Evolutionary conservation across 2,888 invertebrate genomes (phyloP).

Genomic region (Rhyacophila evoluta): DNA sequence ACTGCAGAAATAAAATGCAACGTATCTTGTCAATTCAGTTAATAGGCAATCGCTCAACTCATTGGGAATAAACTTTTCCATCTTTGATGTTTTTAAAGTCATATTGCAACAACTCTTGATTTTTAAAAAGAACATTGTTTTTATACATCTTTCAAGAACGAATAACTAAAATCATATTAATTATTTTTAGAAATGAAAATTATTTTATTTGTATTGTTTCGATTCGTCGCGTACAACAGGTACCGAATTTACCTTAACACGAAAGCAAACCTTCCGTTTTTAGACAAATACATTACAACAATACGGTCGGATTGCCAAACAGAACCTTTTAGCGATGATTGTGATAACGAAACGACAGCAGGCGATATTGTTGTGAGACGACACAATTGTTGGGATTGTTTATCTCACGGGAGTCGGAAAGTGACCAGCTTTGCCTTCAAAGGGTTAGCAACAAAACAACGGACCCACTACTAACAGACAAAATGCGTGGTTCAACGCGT

Average conservation of each 20-base stretch:
- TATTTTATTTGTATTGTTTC: constrained; percentile 2
- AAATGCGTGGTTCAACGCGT: constrained; percentile 24
- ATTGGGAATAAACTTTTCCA: too few species aligned
- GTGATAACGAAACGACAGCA: constrained; percentile 26
- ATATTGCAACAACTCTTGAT: too few species aligned
- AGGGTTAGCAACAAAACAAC: constrained; percentile 14
- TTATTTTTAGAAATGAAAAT: too few species aligned
- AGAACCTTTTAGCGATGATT: constrained; percentile 27
- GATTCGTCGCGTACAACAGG: not conserved
- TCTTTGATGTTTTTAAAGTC: too few species aligned
- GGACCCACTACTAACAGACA: not conserved
- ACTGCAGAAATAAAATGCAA: too few species aligned
- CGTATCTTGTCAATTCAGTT: too few species aligned
- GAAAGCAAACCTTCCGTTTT: constrained; percentile 12
- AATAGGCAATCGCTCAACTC: too few species aligned
- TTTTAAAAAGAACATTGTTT: too few species aligned
- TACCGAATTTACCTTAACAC: not conserved
- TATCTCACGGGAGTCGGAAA: constrained; percentile 31
- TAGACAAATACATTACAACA: not conserved
- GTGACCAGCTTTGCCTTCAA: constrained; percentile 25
- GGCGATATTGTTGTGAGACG: constrained; percentile 5
- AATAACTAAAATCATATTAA: too few species aligned
- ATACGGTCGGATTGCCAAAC: constrained; percentile 28
- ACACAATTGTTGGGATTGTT: not conserved
- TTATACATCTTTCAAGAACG: too few species aligned